Base-by-base conservation (phyloP, 37 sponge, comb jelly and placozoan species). In the Mnemiopsis leidyi region DNA sequence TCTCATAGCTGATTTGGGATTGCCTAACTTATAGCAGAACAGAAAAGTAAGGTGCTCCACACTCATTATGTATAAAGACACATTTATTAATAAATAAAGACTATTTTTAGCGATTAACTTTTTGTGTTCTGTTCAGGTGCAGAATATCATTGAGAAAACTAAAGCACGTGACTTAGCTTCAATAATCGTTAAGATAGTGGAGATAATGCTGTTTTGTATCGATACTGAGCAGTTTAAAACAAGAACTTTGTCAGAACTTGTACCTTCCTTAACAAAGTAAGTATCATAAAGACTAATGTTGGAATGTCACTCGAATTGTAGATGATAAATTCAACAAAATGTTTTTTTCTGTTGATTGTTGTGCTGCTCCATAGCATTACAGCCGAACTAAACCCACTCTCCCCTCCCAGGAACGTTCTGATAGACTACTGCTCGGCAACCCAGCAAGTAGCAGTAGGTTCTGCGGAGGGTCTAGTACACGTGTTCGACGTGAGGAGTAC, bases 121-220 rank as follows among this genome's bases (percentile, higher is more conserved):
- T n/a, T n/a, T n/a, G n/a, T n/a, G n/a, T n/a, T n/a, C n/a, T n/a
- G 61, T 13, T n/a, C 48, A 32, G 61, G 90, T 85, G 38, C 90
- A 85, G 36, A 85, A 85, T 40, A 37, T 85, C 0, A 85, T 85
- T n/a, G 90, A 85, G 61, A 85, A 85, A 25, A 85, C 90, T 13
- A 85, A 85, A 25, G 90, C 48, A 9, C 32, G 90, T 21, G 90
- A 85, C 7, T 29, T 85, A 5, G 32, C 61, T 39, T 0, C 90
- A 3, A 40, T 85, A 3, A 38, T 85, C 1, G 90, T 85, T 1
- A 85, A 85, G 90, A 85, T 85, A 28, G 35, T 33, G 16, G 90
- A 85, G 35, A 85, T 40, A 38, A 85, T 85, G 90, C 61, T 85
- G 61, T 85, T 85, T 25, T 85, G 90, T 61, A 85, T 85, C 30